Evolutionary conservation across 2,888 invertebrate genomes (phyloP).

Genomic region (Chaetogeoica ovagalla): DNA sequence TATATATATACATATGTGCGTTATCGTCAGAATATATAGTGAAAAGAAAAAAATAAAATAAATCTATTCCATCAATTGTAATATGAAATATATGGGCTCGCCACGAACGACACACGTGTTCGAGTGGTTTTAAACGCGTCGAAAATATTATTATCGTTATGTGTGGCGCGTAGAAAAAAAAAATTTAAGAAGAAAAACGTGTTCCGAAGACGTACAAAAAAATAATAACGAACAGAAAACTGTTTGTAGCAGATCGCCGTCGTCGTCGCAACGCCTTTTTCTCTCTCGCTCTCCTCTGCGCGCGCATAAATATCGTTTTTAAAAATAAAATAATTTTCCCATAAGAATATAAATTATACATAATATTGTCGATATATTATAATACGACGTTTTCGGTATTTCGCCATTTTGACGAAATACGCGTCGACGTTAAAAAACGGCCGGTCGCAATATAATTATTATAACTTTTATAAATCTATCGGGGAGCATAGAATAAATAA

Average conservation of each 20-base stretch:
- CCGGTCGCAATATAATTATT: no score
- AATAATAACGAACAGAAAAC: not conserved
- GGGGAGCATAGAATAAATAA: no score
- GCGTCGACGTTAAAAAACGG: no score
- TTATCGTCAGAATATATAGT: not conserved
- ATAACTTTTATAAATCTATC: no score
- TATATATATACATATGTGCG: not conserved
- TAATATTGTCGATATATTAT: not conserved
- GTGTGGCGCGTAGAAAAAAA: not conserved
- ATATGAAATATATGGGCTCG: slow-evolving; percentile 5
- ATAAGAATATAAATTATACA: not conserved
- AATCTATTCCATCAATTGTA: slow-evolving; percentile 9
- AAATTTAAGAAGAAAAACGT: slow-evolving; percentile 10
- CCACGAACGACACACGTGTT: not conserved
- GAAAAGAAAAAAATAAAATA: not conserved
- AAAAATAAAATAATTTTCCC: no score
- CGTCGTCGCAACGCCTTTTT: slow-evolving; percentile 1
- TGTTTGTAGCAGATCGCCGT: not conserved
- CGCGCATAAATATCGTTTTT: not conserved
- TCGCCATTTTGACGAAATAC: no score
- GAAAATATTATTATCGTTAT: not conserved
- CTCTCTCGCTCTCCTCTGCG: no score
- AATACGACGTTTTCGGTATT: not conserved
- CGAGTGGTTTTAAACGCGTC: not conserved
- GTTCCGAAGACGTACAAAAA: slow-evolving; percentile 6